Conservation (phyloP, 1,140 invertebrate genomes). For the Micrasema longulum region DNA sequence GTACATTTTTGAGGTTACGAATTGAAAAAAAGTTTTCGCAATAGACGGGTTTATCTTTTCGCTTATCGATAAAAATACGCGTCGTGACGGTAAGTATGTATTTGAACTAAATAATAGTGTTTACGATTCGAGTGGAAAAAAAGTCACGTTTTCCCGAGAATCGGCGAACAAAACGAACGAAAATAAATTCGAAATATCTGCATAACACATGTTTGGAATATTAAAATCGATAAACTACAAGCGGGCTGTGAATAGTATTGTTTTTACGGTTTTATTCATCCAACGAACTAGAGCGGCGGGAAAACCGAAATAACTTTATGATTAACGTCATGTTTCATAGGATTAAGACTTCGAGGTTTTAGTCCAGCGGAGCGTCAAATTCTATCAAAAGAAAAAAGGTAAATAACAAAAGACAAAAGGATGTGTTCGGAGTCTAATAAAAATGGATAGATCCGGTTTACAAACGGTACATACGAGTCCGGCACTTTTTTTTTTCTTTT, state of each 20-base stretch:
- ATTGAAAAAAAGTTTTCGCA: too few species aligned
- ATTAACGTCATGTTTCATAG: not conserved
- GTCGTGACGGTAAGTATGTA: too few species aligned
- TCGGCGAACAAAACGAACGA: not conserved
- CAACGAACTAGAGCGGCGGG: not conserved
- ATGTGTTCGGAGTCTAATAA: slow-evolving; percentile 5
- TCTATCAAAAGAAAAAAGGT: not conserved
- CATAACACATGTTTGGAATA: slow-evolving; percentile 12
- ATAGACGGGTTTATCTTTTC: too few species aligned
- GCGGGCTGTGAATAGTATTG: too few species aligned
- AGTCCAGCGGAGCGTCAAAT: not conserved
- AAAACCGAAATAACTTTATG: not conserved
- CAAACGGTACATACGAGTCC: slow-evolving; percentile 4
- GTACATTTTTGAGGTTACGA: too few species aligned
- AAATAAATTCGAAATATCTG: slow-evolving; percentile 1
- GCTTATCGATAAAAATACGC: too few species aligned
- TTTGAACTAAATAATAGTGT: too few species aligned
- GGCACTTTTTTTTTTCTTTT: not conserved
- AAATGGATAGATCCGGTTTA: slow-evolving; percentile 32
- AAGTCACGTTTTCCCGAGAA: not conserved
- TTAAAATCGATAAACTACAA: not conserved
- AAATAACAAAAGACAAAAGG: slow-evolving; percentile 10
- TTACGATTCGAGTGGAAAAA: too few species aligned
- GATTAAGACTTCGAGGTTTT: not conserved
- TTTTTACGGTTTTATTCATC: not conserved